Conservation (phyloP, 2,888 invertebrate genomes). For the Listrodromus nycthemerus region DNA sequence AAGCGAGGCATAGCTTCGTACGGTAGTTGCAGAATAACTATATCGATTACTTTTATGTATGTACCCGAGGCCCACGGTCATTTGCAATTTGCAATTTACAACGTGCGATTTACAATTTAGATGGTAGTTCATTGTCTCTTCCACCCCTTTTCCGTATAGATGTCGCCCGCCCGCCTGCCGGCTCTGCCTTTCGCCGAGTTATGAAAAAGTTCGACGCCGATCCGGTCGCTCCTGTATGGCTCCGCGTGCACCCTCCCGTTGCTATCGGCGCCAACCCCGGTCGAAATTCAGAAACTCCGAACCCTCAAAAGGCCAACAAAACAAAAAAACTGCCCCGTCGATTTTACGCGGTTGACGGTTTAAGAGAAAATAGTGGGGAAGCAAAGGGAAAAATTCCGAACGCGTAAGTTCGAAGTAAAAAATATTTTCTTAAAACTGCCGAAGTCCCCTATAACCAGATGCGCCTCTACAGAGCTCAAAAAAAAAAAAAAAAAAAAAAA, state of each 20-base stretch:
- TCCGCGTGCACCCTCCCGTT: neutral
- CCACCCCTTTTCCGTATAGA: conserved; percentile 66
- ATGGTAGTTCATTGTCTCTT: conserved; percentile 78
- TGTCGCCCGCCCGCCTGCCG: neutral
- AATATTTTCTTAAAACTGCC: neutral
- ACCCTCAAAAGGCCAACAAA: neutral
- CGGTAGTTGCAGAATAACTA: conserved; percentile 1
- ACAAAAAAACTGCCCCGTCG: neutral
- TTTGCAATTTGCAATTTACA: conserved; percentile 78
- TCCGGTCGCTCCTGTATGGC: conserved; percentile 2
- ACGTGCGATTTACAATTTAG: conserved; percentile 81
- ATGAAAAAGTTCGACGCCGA: conserved; percentile 75
- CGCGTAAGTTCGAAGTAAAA: neutral
- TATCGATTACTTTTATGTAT: conserved; percentile 10
- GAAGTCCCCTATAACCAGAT: neutral
- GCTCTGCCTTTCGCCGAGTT: conserved; percentile 69
- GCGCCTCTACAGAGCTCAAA: neutral
- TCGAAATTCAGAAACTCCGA: conserved; percentile 18
- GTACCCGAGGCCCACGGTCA: conserved; percentile 59
- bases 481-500: no score
- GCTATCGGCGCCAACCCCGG: conserved; percentile 6
- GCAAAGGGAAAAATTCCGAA: neutral
- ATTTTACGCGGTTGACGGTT: neutral
- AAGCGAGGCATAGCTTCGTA: conserved; percentile 13
- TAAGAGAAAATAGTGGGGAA: neutral